These are phyloP conservation scores for Ellobium chinense DNA, from an alignment of 2,888 invertebrate genomes.

Conservation along the genomic window DNA sequence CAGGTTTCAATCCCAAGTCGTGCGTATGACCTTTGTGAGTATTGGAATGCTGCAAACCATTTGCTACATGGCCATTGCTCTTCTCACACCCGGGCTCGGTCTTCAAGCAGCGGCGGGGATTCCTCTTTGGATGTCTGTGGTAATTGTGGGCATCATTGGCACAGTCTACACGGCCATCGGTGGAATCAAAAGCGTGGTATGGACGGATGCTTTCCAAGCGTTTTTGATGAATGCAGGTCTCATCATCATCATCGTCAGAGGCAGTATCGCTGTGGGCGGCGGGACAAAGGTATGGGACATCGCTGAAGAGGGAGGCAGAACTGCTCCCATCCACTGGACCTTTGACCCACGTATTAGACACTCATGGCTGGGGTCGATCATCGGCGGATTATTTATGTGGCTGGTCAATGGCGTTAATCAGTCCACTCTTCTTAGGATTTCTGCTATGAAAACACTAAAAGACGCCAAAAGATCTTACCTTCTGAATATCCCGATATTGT, in stretches of 20 bases:
- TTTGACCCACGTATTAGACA: neutral
- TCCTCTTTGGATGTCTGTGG: constrained; percentile 82
- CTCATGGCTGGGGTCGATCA: neutral
- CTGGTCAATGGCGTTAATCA: constrained; percentile 61
- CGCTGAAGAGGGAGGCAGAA: neutral
- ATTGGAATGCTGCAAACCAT: constrained; percentile 64
- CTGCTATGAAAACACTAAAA: constrained; percentile 54
- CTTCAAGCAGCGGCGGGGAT: constrained; percentile 57
- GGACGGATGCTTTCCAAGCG: constrained; percentile 63
- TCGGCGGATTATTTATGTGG: neutral
- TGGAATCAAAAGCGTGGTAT: constrained; percentile 64
- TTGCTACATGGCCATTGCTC: constrained; percentile 56
- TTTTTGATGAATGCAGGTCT: constrained; percentile 59
- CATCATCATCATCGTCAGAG: constrained; percentile 55
- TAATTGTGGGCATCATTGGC: constrained; percentile 89
- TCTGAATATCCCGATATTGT: neutral
- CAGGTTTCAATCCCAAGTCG: constrained; percentile 57
- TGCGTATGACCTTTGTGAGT: constrained; percentile 53
- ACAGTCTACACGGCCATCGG: constrained; percentile 49
- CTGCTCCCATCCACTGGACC: neutral
- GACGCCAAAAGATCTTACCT: constrained; percentile 54
- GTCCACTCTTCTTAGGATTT: constrained; percentile 60
- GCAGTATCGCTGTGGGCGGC: constrained; percentile 16
- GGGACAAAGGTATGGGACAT: neutral
- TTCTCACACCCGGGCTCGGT: constrained; percentile 57